Evolutionary conservation across 2,797 vertebrate species (phyloP).

Genomic region (Odontamblyopus lacepedii): DNA sequence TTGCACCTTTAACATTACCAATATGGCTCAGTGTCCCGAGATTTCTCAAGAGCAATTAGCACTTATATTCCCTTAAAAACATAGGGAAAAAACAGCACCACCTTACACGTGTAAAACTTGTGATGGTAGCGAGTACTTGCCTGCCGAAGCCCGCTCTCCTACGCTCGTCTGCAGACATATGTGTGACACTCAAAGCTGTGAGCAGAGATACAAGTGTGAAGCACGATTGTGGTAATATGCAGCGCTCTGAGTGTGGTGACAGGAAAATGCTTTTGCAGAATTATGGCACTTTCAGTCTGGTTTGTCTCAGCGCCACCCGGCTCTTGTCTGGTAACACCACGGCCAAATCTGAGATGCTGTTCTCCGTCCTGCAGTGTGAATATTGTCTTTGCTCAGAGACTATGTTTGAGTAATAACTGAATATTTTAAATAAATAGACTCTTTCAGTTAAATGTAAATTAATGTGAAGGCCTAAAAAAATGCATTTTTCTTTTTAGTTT

Average conservation of each 20-base stretch:
- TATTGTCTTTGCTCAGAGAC: not conserved
- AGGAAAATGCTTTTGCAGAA: constrained; percentile 57
- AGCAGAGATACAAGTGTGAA: constrained; percentile 74
- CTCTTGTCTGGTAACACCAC: constrained; percentile 35
- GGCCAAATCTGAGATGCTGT: constrained; percentile 42
- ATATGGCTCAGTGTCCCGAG: constrained; percentile 62
- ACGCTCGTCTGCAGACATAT: constrained; percentile 70
- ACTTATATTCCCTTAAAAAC: constrained; percentile 56
- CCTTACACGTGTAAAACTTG: constrained; percentile 63
- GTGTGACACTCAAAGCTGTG: constrained; percentile 73
- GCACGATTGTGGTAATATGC: constrained; percentile 64
- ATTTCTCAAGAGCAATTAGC: constrained; percentile 73
- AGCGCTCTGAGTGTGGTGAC: constrained; percentile 63
- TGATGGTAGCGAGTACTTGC: constrained; percentile 64
- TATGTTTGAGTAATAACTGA: not conserved
- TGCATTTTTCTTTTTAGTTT: too few species aligned
- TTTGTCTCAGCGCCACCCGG: constrained; percentile 44
- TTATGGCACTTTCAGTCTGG: constrained; percentile 55
- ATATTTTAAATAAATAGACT: not conserved
- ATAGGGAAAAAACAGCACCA: constrained; percentile 41
- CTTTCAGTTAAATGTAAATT: too few species aligned
- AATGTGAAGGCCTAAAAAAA: too few species aligned
- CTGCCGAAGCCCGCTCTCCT: constrained; percentile 57
- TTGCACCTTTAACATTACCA: constrained; percentile 69
- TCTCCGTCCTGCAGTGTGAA: not conserved